Evolutionary conservation across 1,140 invertebrate species (phyloP), one percentile per base, ranked within the genome.

Genomic region (Fopius arisanus): DNA sequence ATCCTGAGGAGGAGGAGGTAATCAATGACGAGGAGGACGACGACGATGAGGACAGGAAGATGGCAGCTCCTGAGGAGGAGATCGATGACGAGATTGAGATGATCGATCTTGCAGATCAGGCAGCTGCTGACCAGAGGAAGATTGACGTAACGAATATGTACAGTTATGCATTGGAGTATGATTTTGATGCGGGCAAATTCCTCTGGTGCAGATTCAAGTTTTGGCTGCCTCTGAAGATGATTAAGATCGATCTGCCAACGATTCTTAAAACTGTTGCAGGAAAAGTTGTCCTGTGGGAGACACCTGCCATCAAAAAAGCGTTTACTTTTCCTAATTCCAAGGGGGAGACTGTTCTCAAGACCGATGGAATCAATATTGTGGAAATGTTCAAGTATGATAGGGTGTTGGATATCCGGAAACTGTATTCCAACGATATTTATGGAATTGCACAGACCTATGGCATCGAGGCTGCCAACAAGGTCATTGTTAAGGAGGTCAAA

Each of bases 381-480:
- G 94, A 96, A 89, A 94, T 99, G 91, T 95, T 93, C 79, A 93
- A 94, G 78, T 94, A 96, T 82, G 88, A 92, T 69, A 86, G 95
- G 65, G 83, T 96, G 14, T 84, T 99, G n/a, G 93, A 98, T 84
- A 83, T 99, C 4, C 94, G 96, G 81, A 91, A 90, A 74, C 83
- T 99, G 0, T 98, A 98, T 84, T 95, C 94, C 9, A 99, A 99
- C 82, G 96, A 99, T 82, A 96, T 99, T 71, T 96, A 98, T 81
- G 92, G 92, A 6, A 94, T 99, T 77, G 94, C 96, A 0, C 88
- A 92, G 68, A 94, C 92, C 0, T 99, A 98, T 84, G 98, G 98
- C 10, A 98, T 99, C 76, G 98, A 99, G 90, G 98, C 98, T 9
- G 98, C 97, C 0, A 91, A 92, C 54, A 93, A 92, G 85, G 94